phyloP scores from a whole-genome alignment of 2,888 invertebrate species.

The Apamea crenata region DNA sequence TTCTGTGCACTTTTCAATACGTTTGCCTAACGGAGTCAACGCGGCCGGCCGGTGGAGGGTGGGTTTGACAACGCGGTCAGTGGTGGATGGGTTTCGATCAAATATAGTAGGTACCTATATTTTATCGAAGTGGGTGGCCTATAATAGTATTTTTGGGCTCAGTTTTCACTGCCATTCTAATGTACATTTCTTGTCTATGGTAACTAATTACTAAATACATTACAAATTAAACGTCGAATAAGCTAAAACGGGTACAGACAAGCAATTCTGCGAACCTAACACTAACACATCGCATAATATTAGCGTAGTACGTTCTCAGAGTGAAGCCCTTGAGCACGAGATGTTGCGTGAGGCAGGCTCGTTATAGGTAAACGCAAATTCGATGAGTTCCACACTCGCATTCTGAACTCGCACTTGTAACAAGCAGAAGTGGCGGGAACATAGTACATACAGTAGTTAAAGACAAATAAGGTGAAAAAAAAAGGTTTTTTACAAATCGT shows the following conservation, averaged over 20 bases:
- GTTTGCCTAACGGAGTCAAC: not conserved
- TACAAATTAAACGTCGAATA: not conserved
- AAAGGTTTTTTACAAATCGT: slow-evolving; percentile 19
- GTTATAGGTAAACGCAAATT: slow-evolving; percentile 33
- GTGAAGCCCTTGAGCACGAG: slow-evolving; percentile 58
- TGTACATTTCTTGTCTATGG: slow-evolving; percentile 9
- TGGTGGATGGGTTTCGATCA: slow-evolving; percentile 3
- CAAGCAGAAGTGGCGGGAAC: slow-evolving; percentile 30
- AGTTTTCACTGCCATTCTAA: slow-evolving; percentile 3
- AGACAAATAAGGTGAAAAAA: slow-evolving; percentile 17
- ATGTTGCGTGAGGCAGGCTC: slow-evolving; percentile 51
- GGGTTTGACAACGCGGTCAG: not conserved
- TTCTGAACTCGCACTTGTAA: slow-evolving; percentile 26
- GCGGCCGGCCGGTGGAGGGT: not conserved
- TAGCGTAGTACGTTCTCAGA: slow-evolving; percentile 22
- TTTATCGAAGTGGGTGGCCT: not conserved
- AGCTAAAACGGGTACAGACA: slow-evolving; percentile 15
- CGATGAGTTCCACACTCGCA: slow-evolving; percentile 31
- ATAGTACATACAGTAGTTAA: slow-evolving; percentile 6
- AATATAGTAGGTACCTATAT: not conserved
- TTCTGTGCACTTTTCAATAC: not conserved
- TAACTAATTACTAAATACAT: slow-evolving; percentile 28
- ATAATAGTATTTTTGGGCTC: not conserved
- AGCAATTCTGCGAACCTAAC: slow-evolving; percentile 26
- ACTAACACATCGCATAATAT: slow-evolving; percentile 33